Conservation (phyloP, 1,140 invertebrate genomes). For the Batillaria attramentaria region DNA sequence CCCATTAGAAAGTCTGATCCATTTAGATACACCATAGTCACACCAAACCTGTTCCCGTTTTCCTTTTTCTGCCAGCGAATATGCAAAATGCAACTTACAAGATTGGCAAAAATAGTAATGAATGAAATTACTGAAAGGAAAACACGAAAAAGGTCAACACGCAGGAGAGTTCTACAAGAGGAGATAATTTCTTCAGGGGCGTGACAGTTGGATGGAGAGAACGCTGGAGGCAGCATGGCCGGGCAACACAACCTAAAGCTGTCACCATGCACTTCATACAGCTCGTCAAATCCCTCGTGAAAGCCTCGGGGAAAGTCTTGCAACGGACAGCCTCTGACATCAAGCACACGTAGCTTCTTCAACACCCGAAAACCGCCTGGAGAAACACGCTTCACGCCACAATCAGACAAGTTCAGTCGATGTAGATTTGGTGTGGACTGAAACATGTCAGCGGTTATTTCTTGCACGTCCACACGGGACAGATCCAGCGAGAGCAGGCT, state of each 20-base stretch:
- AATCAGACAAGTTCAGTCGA: background rate
- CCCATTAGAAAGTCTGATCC: slow-evolving; percentile 62
- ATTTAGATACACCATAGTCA: slow-evolving; percentile 50
- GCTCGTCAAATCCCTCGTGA: background rate
- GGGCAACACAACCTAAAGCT: slow-evolving; percentile 40
- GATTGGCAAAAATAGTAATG: slow-evolving; percentile 47
- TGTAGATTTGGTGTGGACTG: slow-evolving; percentile 34
- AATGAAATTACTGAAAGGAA: slow-evolving; percentile 48
- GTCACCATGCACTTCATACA: slow-evolving; percentile 40
- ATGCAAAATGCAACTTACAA: slow-evolving; percentile 35
- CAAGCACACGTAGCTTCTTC: slow-evolving; percentile 34
- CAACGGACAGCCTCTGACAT: slow-evolving; percentile 30
- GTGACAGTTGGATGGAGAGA: slow-evolving; percentile 32
- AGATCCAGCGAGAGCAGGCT: background rate
- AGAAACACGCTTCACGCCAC: slow-evolving; percentile 36
- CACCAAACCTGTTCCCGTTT: slow-evolving; percentile 34
- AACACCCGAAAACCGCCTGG: slow-evolving; percentile 42
- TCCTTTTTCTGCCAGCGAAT: slow-evolving; percentile 13
- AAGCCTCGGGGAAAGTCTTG: background rate
- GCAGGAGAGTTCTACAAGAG: slow-evolving; percentile 48
- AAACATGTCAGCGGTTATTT: slow-evolving; percentile 33
- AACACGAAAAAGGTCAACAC: slow-evolving; percentile 19
- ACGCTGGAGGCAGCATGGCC: slow-evolving; percentile 29
- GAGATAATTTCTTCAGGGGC: slow-evolving; percentile 47
- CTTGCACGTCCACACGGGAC: slow-evolving; percentile 15